phyloP scores from a whole-genome alignment of 2,113 vertebrate genomes.

The Pelvicachromis taeniatus region DNA sequence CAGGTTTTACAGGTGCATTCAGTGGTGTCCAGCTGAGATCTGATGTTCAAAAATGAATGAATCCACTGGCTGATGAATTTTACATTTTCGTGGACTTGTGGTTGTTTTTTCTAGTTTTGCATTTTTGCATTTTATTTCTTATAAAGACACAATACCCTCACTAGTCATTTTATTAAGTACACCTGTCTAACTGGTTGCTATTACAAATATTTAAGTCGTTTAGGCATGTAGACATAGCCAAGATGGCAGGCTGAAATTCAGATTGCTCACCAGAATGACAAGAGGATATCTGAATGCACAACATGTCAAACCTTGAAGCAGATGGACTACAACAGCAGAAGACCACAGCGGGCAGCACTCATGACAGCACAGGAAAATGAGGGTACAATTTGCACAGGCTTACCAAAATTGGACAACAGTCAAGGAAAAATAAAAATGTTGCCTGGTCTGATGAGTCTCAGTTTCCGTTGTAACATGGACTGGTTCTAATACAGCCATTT shows the following conservation, averaged over 20 bases:
- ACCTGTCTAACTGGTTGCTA: neutral
- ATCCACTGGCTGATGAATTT: neutral
- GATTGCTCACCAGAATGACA: neutral
- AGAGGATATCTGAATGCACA: neutral
- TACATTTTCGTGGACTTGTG: neutral
- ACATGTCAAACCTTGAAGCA: neutral
- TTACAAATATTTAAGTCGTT: neutral
- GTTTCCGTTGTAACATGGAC: neutral
- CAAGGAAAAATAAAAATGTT: neutral
- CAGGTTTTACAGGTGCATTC: neutral
- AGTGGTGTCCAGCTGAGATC: neutral
- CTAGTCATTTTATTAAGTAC: neutral
- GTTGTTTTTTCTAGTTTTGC: neutral
- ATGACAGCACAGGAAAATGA: neutral
- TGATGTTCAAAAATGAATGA: neutral
- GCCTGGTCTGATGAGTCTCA: neutral
- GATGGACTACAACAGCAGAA: neutral
- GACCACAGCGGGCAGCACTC: neutral
- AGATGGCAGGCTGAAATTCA: neutral
- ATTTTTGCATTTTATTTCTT: neutral
- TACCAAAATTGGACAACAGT: neutral
- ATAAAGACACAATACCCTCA: neutral
- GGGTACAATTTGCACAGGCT: neutral
- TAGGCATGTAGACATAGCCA: neutral
- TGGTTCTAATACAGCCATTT: neutral